Percentiles rank a stretch among this genome's conserved stretches.
Conservation (phyloP, 2,113 vertebrate species). For the Spea bombifrons region DNA sequence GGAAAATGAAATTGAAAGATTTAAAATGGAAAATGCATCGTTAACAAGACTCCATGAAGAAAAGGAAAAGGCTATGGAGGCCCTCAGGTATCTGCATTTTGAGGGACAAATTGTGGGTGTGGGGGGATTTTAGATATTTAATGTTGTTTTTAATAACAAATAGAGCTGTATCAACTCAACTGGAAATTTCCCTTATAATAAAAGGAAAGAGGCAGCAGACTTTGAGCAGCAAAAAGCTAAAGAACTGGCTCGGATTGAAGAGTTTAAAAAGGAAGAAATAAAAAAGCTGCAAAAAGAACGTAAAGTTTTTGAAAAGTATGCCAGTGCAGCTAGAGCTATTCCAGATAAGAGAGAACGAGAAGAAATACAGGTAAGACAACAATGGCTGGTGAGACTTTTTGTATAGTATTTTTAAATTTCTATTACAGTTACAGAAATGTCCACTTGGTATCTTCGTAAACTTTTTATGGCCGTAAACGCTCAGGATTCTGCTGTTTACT, state of each 20-base stretch:
- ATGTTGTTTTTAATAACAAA: too few relatives aligned
- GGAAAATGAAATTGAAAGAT: conserved; percentile 88
- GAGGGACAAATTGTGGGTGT: too few relatives aligned
- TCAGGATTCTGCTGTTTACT: too few relatives aligned
- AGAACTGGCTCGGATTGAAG: conserved; percentile 81
- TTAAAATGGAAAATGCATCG: conserved; percentile 81
- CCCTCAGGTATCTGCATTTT: conserved; percentile 68
- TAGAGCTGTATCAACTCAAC: too few relatives aligned
- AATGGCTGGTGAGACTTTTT: neutral
- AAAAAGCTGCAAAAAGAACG: conserved; percentile 87
- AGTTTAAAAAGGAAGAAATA: conserved; percentile 84
- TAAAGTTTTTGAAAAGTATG: conserved; percentile 87
- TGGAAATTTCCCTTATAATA: conserved; percentile 40
- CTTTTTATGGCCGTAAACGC: too few relatives aligned
- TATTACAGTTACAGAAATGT: too few relatives aligned
- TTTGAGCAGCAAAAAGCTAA: conserved; percentile 79
- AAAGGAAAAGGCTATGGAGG: conserved; percentile 72
- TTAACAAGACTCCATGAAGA: conserved; percentile 79
- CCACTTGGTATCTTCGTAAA: too few relatives aligned
- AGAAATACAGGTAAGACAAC: conserved; percentile 84
- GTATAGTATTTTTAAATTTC: too few relatives aligned
- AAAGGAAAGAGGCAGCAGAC: conserved; percentile 79
- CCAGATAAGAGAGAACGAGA: conserved; percentile 93
- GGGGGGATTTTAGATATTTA: too few relatives aligned
- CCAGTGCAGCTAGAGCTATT: conserved; percentile 73